phyloP scores from a whole-genome alignment of 2,113 vertebrate genomes.

The Xiphorhynchus elegans region DNA sequence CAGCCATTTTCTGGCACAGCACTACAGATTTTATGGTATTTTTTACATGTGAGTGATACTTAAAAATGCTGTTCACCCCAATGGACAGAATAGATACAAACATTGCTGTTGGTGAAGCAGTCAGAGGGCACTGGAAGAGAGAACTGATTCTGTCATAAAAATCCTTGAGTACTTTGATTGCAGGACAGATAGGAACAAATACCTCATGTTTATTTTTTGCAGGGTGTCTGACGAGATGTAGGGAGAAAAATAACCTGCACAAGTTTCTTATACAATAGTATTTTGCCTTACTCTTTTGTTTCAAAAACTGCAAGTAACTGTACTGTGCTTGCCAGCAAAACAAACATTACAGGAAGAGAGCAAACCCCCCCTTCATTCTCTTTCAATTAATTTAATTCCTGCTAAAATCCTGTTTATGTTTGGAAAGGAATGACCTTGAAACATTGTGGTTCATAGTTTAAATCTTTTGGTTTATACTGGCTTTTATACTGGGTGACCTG shows the following conservation, averaged over 20 bases:
- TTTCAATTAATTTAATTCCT: constrained; percentile 11
- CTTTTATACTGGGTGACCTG: not conserved
- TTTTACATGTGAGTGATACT: not conserved
- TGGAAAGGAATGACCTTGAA: constrained; percentile 23
- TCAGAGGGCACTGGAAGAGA: not conserved
- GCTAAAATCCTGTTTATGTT: not conserved
- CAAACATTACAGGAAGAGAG: not conserved
- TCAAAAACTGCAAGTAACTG: not conserved
- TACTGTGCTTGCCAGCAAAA: not conserved
- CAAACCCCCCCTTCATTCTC: not conserved
- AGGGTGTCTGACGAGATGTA: not conserved
- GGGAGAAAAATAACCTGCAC: not conserved
- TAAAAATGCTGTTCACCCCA: not conserved
- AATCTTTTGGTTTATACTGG: not conserved
- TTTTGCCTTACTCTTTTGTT: not conserved
- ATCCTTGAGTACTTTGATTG: not conserved
- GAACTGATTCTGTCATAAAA: not conserved
- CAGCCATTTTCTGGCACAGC: not conserved
- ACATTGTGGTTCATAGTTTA: not conserved
- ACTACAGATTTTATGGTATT: not conserved
- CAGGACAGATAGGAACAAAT: not conserved
- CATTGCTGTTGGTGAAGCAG: not conserved
- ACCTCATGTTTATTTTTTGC: not conserved
- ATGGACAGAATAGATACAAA: not conserved
- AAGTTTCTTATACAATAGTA: not conserved